These are phyloP conservation scores for Asarcornis scutulata DNA, from an alignment of 2,113 vertebrate species.

Conservation along the genomic window DNA sequence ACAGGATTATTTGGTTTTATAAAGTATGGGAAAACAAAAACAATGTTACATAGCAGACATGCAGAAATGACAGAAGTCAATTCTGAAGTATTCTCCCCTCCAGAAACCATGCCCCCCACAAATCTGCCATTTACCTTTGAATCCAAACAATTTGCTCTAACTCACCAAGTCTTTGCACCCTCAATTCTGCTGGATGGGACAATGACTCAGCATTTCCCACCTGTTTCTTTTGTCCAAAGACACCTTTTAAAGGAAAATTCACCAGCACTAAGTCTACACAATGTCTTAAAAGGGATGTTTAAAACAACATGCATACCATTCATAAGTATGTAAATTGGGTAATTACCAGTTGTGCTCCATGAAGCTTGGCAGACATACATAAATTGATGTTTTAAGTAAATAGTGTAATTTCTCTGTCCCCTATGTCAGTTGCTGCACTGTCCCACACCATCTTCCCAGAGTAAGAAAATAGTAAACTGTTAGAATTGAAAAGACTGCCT, in stretches of 20 bases:
- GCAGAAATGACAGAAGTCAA: neutral
- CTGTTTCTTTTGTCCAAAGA: neutral
- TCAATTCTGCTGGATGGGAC: neutral
- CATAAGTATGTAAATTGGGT: neutral
- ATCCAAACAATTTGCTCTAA: neutral
- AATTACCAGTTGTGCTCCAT: neutral
- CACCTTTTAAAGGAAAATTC: neutral
- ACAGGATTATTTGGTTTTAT: neutral
- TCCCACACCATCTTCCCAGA: neutral
- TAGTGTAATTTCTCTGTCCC: neutral
- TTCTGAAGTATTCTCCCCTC: neutral
- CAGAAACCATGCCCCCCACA: neutral
- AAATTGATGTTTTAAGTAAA: neutral
- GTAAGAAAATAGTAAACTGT: neutral
- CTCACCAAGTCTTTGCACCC: neutral
- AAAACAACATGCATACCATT: neutral
- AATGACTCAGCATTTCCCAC: neutral
- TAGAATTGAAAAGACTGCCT: neutral
- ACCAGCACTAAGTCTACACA: neutral
- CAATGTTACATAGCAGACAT: neutral
- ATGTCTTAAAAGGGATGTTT: neutral
- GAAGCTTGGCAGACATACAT: neutral
- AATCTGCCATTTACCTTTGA: neutral
- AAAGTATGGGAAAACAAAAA: neutral
- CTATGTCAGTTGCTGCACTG: neutral